Evolutionary conservation across 2,113 vertebrate genomes (phyloP).

Genomic region (Oreochromis niloticus): DNA sequence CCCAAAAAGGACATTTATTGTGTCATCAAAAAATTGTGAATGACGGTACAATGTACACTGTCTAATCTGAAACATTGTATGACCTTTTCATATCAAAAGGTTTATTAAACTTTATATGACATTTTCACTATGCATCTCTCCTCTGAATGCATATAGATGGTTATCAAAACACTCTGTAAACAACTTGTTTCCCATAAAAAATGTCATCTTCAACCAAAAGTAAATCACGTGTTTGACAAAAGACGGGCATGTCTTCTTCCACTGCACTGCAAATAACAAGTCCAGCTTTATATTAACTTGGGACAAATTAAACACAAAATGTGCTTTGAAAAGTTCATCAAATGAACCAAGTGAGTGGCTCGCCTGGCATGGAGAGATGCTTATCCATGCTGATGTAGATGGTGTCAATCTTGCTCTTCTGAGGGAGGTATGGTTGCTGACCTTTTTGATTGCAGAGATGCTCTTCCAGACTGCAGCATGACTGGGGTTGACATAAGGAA

Average conservation of each 20-base stretch:
- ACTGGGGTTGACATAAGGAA: neutral
- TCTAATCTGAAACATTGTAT: no score
- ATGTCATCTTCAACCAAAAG: neutral
- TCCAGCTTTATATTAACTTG: neutral
- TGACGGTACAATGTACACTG: no score
- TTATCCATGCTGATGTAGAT: no score
- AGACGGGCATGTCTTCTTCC: fast-evolving
- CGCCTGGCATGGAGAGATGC: neutral
- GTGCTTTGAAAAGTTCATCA: neutral
- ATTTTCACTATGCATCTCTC: no score
- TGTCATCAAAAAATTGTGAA: no score
- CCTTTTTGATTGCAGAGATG: neutral
- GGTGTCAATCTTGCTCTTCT: neutral
- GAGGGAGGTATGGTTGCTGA: neutral
- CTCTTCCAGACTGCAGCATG: neutral
- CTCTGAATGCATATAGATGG: no score
- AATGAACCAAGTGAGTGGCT: neutral
- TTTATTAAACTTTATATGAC: no score
- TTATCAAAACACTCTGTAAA: no score
- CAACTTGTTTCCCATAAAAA: neutral
- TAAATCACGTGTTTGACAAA: neutral
- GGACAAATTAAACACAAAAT: neutral
- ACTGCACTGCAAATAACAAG: neutral
- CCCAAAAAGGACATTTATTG: no score
- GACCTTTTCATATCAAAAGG: no score